These are phyloP conservation scores for Turritopsis rubra DNA, from an alignment of 30 jellyfish, hydroid and myxozoan species.

Conservation along the genomic window DNA sequence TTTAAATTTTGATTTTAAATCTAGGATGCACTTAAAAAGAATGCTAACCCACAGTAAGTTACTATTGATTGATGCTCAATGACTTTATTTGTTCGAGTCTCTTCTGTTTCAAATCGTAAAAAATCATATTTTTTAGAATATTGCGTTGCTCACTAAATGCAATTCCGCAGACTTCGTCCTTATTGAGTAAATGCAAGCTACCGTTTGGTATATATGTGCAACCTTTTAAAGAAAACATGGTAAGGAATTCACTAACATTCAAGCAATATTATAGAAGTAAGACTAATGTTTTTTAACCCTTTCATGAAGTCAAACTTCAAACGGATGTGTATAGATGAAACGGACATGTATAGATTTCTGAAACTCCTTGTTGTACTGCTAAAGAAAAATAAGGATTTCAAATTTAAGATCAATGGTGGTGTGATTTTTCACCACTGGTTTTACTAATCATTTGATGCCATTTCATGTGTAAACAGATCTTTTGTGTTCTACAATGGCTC, in stretches of 20 bases:
- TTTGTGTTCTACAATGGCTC: too few species aligned
- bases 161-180: conserved; percentile 72
- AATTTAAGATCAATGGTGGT: background rate
- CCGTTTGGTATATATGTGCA: conserved; percentile 83
- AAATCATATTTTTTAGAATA: conserved; percentile 48
- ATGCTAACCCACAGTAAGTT: conserved; percentile 68
- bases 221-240: conserved; percentile 72
- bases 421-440: too few species aligned
- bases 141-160: conserved; percentile 80
- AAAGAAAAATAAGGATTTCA: background rate
- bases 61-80: background rate
- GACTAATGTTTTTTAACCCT: too few species aligned
- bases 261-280: too few species aligned
- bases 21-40: conserved; percentile 54
- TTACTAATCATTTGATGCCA: background rate
- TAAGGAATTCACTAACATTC: conserved; percentile 16
- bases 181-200: conserved; percentile 57
- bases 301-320: background rate
- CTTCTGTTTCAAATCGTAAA: background rate
- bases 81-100: background rate
- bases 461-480: too few species aligned
- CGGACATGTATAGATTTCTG: too few species aligned
- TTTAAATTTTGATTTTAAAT: too few species aligned
- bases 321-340: too few species aligned
- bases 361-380: background rate